Evolutionary conservation across 2,113 vertebrate species (phyloP), one percentile per base, ranked within the genome.

Genomic region (Tychaedon coryphoeus): DNA sequence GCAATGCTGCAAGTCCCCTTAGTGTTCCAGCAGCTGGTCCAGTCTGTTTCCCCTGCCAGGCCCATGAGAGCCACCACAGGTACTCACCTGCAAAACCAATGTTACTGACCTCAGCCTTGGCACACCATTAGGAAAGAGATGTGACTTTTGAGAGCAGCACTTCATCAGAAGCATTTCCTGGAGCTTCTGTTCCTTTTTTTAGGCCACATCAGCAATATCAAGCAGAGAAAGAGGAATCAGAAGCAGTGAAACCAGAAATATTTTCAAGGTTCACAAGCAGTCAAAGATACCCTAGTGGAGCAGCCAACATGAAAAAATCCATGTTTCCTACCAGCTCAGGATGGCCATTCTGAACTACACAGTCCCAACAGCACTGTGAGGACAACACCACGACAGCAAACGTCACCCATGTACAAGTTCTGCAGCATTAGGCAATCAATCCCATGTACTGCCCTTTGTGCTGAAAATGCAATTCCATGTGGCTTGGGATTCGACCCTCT

Each of bases 211-310:
- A 88, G 62, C 91, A 94, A 84, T 2, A 66, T 42, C 69, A 69
- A 81, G 36, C 22, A 57, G 62, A 96, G 87, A 69, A 96, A 94
- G 76, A 88, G 93, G 96, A 96, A 95, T 94, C 79, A 91, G 76
- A 95, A 93, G 57, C 74, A 74, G 76, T 24, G 62, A 60, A 40
- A 73, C 33, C 34, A 95, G 83, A 82, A 95, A 86, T 33, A 66
- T 33, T 53, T 48, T 12, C 36, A 92, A 78, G 7, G 2, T 86
- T 75, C 10, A 7, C 17, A 53, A 65, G 54, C 64, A 72, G 86
- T 50, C 77, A 0, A 6, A 78, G 47, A 12, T 9, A 70, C 0
- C 67, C n/a, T 1, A 53, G 42, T 6, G 22, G 36, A 67, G 74
- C 8, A 22, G 58, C 67, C 47, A 73, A 33, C 24, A 19, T 43